Evolutionary conservation across 2,888 invertebrate species (phyloP).

Genomic region (Latheticus oryzae): DNA sequence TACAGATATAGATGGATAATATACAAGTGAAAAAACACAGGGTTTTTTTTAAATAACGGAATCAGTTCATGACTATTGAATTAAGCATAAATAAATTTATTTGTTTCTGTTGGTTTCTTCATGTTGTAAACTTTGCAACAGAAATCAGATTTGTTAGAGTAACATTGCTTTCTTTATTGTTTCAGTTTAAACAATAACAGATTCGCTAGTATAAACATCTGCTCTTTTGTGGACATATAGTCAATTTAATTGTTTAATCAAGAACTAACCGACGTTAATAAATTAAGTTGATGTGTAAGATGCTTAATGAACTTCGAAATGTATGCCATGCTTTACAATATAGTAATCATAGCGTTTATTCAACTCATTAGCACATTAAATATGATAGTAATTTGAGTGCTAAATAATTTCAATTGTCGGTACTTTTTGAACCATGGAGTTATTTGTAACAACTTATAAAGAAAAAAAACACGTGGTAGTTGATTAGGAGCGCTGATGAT

Average conservation of each 20-base stretch:
- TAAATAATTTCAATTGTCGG: conserved; percentile 33
- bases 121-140: too few species aligned
- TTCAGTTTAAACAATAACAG: conserved; percentile 17
- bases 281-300: conserved; percentile 32
- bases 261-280: conserved; percentile 26
- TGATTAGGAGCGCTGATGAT: too few species aligned
- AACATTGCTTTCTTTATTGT: neutral
- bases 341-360: conserved; percentile 34
- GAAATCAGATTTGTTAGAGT: neutral
- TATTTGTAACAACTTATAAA: conserved; percentile 6
- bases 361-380: conserved; percentile 34
- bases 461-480: conserved; percentile 1
- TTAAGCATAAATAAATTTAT: too few species aligned
- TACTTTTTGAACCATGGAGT: conserved; percentile 17
- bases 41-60: too few species aligned
- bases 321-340: conserved; percentile 28
- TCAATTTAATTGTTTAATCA: conserved; percentile 32
- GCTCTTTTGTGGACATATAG: conserved; percentile 14
- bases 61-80: too few species aligned
- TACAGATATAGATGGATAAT: too few species aligned
- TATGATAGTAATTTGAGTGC: conserved; percentile 32
- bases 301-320: conserved; percentile 31
- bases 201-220: conserved; percentile 17
- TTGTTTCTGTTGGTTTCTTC: too few species aligned
- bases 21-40: neutral